Evolutionary conservation across 2,797 vertebrate species (phyloP).

Genomic region (Melanogrammus aeglefinus): DNA sequence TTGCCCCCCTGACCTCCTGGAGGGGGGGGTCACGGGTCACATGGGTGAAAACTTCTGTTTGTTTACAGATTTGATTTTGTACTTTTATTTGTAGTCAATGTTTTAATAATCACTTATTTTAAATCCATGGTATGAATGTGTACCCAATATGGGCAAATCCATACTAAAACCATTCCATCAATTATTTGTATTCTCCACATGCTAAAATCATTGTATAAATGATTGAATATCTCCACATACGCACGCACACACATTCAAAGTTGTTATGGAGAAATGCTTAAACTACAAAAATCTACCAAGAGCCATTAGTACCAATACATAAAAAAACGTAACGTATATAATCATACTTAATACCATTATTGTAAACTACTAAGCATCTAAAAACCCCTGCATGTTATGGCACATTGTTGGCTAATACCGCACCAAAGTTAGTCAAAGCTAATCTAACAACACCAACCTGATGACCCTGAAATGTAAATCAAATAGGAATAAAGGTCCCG

Average conservation of each 20-base stretch:
- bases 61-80: constrained; percentile 22
- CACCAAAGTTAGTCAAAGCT: not conserved
- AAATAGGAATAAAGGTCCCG: not conserved
- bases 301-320: not conserved
- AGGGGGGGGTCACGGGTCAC: not conserved
- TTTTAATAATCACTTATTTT: constrained; percentile 22
- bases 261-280: constrained; percentile 1
- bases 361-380: not conserved
- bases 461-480: constrained; percentile 1
- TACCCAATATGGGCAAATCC: constrained; percentile 72
- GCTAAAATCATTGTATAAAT: constrained; percentile 10
- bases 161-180: constrained; percentile 15
- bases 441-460: not conserved
- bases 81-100: constrained; percentile 13
- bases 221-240: constrained; percentile 8
- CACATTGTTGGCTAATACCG: not conserved
- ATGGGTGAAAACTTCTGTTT: not conserved
- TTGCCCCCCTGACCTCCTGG: not conserved
- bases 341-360: not conserved
- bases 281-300: not conserved
- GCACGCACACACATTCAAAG: constrained; percentile 5
- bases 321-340: not conserved
- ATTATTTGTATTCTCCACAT: not conserved
- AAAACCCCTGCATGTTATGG: not conserved
- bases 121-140: constrained; percentile 13